These are phyloP conservation scores for Percopsis transmontana DNA, from an alignment of 2,113 vertebrate genomes.

Conservation along the genomic window DNA sequence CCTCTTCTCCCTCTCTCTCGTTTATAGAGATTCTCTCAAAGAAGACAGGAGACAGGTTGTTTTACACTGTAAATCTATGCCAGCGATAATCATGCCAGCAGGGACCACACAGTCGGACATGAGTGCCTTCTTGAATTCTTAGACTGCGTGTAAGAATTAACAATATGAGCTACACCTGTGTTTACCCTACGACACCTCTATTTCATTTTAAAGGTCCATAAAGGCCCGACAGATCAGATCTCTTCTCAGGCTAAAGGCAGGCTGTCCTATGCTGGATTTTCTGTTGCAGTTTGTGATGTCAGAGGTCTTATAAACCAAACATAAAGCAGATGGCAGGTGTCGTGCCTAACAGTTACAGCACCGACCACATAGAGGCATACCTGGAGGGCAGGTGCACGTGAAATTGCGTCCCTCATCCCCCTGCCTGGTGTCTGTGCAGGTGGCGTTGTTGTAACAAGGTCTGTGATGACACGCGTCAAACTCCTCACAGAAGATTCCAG, in stretches of 20 bases:
- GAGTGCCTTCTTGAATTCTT: background rate
- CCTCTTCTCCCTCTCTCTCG: constrained; percentile 7
- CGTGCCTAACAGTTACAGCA: constrained; percentile 4
- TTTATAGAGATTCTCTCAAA: constrained; percentile 6
- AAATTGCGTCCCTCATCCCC: constrained; percentile 85
- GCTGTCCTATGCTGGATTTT: background rate
- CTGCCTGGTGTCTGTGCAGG: constrained; percentile 83
- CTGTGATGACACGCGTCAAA: constrained; percentile 88
- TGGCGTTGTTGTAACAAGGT: constrained; percentile 88
- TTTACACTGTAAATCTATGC: no score
- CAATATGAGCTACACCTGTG: background rate
- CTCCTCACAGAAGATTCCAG: constrained; percentile 90
- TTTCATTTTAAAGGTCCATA: background rate
- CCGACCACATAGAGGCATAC: constrained; percentile 69
- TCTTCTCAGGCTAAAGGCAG: background rate
- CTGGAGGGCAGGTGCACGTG: constrained; percentile 86
- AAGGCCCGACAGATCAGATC: background rate
- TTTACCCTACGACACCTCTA: background rate
- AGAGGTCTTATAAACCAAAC: no score
- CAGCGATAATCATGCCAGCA: background rate
- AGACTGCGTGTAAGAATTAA: background rate
- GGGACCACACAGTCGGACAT: background rate
- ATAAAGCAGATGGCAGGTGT: no score
- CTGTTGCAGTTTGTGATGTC: no score
- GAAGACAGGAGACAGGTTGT: background rate